These are phyloP conservation scores for Agrotis exclamationis DNA, from an alignment of 2,888 invertebrate species.

Conservation along the genomic window DNA sequence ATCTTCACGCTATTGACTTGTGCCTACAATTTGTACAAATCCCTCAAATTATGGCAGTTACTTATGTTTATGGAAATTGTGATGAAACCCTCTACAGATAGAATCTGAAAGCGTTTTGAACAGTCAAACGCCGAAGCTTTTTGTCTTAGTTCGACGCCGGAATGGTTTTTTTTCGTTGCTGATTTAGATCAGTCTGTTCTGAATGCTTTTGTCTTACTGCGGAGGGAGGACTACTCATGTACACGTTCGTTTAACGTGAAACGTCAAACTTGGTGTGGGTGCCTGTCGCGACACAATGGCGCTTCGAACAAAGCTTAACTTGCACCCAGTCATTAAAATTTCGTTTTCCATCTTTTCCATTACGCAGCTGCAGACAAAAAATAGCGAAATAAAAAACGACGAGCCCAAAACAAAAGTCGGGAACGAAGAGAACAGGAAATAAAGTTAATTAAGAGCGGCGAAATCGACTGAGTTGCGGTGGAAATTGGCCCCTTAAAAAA, in stretches of 20 bases:
- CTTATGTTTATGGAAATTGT: slow-evolving; percentile 8
- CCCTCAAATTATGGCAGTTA: slow-evolving; percentile 4
- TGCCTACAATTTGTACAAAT: slow-evolving; percentile 29
- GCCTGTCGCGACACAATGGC: slow-evolving; percentile 83
- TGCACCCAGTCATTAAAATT: slow-evolving; percentile 90
- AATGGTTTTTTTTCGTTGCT: slow-evolving; percentile 17
- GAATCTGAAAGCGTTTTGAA: not conserved
- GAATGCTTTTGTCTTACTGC: slow-evolving; percentile 76
- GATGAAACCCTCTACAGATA: not conserved
- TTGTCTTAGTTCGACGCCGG: slow-evolving; percentile 1
- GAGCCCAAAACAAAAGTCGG: slow-evolving; percentile 89
- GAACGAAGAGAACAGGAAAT: slow-evolving; percentile 90
- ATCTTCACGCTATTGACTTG: slow-evolving; percentile 47
- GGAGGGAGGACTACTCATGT: slow-evolving; percentile 76
- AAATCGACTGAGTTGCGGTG: slow-evolving; percentile 91
- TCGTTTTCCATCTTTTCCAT: slow-evolving; percentile 91
- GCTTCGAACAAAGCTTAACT: slow-evolving; percentile 87
- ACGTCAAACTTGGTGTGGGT: slow-evolving; percentile 83
- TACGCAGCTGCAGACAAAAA: slow-evolving; percentile 90
- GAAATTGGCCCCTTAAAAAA: slow-evolving; percentile 91
- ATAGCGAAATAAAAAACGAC: slow-evolving; percentile 88
- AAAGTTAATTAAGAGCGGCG: slow-evolving; percentile 91
- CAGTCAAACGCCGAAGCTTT: slow-evolving; percentile 5
- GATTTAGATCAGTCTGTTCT: slow-evolving; percentile 51
- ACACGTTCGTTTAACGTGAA: slow-evolving; percentile 79